Evolutionary conservation across 2,113 vertebrate genomes (phyloP).

Genomic region (Callithrix jacchus): DNA sequence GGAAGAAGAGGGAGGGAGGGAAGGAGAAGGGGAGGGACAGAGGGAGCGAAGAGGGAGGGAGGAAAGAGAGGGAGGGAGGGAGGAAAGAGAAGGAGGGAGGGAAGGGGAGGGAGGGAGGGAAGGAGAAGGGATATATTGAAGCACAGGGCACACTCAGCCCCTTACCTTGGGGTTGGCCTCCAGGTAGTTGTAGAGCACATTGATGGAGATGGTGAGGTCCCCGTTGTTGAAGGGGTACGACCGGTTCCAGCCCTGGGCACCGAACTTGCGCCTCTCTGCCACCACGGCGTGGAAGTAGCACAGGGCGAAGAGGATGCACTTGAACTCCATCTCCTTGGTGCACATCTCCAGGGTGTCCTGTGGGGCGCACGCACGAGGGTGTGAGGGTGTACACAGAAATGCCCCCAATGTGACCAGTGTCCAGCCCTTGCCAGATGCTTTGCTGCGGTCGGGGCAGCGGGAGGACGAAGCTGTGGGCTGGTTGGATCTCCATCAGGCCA

Average conservation of each 20-base stretch:
- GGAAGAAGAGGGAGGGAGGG: too few relatives aligned
- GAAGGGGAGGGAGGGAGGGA: fast-evolving
- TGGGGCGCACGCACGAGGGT: fast-evolving
- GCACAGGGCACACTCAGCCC: neutral
- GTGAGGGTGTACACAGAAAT: neutral
- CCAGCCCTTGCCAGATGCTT: neutral
- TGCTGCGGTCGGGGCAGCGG: fast-evolving
- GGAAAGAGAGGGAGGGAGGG: fast-evolving
- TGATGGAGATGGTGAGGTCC: conserved; percentile 84
- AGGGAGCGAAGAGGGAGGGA: too few relatives aligned
- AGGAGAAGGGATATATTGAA: fast-evolving
- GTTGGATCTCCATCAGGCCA: neutral
- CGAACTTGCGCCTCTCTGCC: conserved; percentile 85
- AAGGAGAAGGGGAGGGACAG: fast-evolving
- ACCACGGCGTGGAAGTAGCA: conserved; percentile 86
- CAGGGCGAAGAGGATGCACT: conserved; percentile 82
- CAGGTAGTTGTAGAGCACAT: conserved; percentile 85
- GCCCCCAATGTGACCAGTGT: fast-evolving
- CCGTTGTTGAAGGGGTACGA: conserved; percentile 85
- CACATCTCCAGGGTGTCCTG: conserved; percentile 87
- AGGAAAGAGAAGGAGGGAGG: too few relatives aligned
- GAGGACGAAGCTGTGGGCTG: neutral
- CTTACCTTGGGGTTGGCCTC: conserved; percentile 84
- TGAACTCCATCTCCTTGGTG: conserved; percentile 84
- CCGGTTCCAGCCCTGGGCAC: conserved; percentile 86